Evolutionary conservation across 2,888 invertebrate genomes (phyloP), one percentile per base, ranked within the genome.

Genomic region (Himalopsyche japonica): DNA sequence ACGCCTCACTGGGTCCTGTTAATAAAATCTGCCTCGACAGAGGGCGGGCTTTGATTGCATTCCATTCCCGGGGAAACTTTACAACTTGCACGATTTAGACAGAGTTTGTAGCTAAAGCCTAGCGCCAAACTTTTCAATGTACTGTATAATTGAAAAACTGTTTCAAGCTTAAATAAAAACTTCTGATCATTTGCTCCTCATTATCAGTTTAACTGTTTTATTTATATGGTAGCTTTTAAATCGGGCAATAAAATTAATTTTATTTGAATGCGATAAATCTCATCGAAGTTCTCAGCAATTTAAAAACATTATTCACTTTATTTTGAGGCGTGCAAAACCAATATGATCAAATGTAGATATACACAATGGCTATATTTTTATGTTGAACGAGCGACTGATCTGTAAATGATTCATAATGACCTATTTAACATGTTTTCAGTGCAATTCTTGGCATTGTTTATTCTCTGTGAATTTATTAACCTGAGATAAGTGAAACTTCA

Each of bases 21-120:
- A 84, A 81, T 81, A 84, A 84, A 81, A 77, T 76, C 70, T 70
- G 64, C 79, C 82, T 27, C 78, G 78, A 77, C 34, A 70, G 70
- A 70, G 70, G 70, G 80, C n/a, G 77, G 84, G 80, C 76, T 84
- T 84, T 84, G 84, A 84, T 84, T 84, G 84, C 84, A 84, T 84
- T 84, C 84, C 84, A 78, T 81, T 80, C 80, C 79, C n/a, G 37
- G 32, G 76, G 49, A 83, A 83, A 83, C 80, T 83, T 83, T 80
- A 70, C 70, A 70, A 70, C 70, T 70, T 70, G 70, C 70, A 49
- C 81, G 77, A 78, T 77, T 81, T 84, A 80, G 78, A 83, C 84
- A 81, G 81, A 76, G 49, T 76, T 49, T 79, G 76, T 83, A 77
- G 34, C 77, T 43, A 43, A 77, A 77, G 70, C 70, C 70, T 70